Conservation (phyloP, 23 tunicate species). For the Ascidia mentula region DNA sequence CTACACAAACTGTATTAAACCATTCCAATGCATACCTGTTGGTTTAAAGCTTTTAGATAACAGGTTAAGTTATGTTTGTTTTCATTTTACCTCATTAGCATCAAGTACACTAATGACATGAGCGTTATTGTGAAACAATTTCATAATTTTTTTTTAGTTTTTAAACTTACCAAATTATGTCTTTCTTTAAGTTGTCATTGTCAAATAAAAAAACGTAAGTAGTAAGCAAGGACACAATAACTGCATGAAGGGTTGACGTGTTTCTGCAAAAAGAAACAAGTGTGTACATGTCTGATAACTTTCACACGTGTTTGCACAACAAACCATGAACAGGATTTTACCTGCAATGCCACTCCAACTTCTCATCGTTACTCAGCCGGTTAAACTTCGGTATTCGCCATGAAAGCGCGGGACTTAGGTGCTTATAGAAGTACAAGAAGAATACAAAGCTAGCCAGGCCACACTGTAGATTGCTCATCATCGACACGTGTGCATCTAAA, state of each 20-base stretch:
- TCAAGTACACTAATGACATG: no score
- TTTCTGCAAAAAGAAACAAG: conserved; percentile 15
- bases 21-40: no score
- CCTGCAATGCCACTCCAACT: background rate
- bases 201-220: conserved; percentile 49
- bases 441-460: conserved; percentile 32
- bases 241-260: conserved; percentile 47
- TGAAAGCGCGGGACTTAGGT: conserved; percentile 33
- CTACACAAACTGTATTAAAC: no score
- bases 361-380: background rate
- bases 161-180: conserved; percentile 32
- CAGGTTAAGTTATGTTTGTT: no score
- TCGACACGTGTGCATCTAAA: no score
- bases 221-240: conserved; percentile 22
- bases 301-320: background rate
- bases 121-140: no score
- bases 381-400: conserved; percentile 5
- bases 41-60: no score
- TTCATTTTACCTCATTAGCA: no score
- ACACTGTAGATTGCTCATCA: conserved; percentile 10
- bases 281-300: background rate
- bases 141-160: background rate
- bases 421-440: conserved; percentile 9
- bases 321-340: background rate
- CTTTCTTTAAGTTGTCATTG: conserved; percentile 23